These are phyloP conservation scores for Pantala flavescens DNA, from an alignment of 1,140 invertebrate genomes.

Conservation along the genomic window DNA sequence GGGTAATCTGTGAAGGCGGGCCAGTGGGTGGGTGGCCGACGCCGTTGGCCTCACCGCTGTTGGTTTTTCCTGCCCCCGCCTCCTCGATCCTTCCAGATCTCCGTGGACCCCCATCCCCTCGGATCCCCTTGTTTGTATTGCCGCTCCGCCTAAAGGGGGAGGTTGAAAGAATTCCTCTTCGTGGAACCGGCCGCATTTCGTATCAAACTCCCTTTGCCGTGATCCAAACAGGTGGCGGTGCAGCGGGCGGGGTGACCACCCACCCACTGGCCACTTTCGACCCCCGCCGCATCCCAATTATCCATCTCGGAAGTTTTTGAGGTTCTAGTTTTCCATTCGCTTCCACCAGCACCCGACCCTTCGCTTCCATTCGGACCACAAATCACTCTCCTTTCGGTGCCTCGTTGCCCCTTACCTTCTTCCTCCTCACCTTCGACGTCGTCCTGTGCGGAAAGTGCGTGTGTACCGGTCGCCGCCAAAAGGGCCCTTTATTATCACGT, in stretches of 20 bases:
- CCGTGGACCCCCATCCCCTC: not conserved
- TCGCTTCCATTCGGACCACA: too few relatives aligned
- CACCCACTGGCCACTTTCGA: not conserved
- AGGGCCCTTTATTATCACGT: too few relatives aligned
- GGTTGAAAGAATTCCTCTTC: not conserved
- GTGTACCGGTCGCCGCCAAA: too few relatives aligned
- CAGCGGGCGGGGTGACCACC: not conserved
- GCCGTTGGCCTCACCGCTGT: not conserved
- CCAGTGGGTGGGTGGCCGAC: not conserved
- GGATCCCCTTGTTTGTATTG: not conserved
- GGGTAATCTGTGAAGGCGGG: not conserved
- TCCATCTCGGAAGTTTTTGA: slow-evolving; percentile 1
- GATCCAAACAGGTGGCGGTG: not conserved
- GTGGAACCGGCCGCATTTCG: not conserved
- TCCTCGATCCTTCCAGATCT: not conserved
- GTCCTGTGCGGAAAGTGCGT: too few relatives aligned
- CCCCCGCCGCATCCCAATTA: not conserved
- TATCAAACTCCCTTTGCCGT: not conserved
- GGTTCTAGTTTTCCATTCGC: not conserved
- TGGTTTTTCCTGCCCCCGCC: not conserved
- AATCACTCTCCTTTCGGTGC: too few relatives aligned
- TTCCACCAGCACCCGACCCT: too few relatives aligned
- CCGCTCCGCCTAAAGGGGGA: not conserved
- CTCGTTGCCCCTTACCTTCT: too few relatives aligned
- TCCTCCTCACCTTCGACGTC: too few relatives aligned